Percentiles rank a stretch among this genome's conserved stretches.
Conservation (phyloP, 2,888 invertebrate species). For the Hemithea aestivaria region DNA sequence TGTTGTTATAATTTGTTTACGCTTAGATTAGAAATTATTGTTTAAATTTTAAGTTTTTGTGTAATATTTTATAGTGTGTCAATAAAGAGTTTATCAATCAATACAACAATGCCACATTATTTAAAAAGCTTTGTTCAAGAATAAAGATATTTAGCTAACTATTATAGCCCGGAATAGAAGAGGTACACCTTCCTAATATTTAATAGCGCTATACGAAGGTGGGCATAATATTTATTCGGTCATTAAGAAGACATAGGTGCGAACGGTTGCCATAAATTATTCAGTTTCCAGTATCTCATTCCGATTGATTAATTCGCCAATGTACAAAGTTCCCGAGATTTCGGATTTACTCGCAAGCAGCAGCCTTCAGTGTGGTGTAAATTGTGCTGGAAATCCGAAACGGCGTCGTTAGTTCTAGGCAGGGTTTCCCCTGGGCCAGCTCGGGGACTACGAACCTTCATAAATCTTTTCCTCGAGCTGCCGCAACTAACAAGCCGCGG, state of each 20-base stretch:
- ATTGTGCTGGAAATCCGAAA: slow-evolving; percentile 73
- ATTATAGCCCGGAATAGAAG: too few relatives aligned
- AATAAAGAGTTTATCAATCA: too few relatives aligned
- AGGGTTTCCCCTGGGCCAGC: slow-evolving; percentile 65
- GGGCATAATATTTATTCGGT: slow-evolving; percentile 3
- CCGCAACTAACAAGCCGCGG: slow-evolving; percentile 70
- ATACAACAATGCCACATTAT: too few relatives aligned
- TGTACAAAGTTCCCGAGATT: slow-evolving; percentile 62
- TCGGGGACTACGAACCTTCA: slow-evolving; percentile 66
- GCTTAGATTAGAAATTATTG: too few relatives aligned
- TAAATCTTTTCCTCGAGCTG: slow-evolving; percentile 72
- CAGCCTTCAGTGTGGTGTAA: slow-evolving; percentile 59
- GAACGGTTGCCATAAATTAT: slow-evolving; percentile 45
- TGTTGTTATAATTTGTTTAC: too few relatives aligned
- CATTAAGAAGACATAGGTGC: slow-evolving; percentile 29
- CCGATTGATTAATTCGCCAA: slow-evolving; percentile 57
- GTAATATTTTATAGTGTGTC: too few relatives aligned
- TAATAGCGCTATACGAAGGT: too few relatives aligned
- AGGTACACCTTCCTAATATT: too few relatives aligned
- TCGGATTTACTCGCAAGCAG: slow-evolving; percentile 47
- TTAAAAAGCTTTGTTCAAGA: too few relatives aligned
- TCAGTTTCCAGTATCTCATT: slow-evolving; percentile 42
- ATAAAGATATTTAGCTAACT: too few relatives aligned
- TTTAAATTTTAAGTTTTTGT: too few relatives aligned
- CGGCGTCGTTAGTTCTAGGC: slow-evolving; percentile 71